These are phyloP conservation scores for Torymus texanus DNA, from an alignment of 2,888 invertebrate species.

Conservation along the genomic window DNA sequence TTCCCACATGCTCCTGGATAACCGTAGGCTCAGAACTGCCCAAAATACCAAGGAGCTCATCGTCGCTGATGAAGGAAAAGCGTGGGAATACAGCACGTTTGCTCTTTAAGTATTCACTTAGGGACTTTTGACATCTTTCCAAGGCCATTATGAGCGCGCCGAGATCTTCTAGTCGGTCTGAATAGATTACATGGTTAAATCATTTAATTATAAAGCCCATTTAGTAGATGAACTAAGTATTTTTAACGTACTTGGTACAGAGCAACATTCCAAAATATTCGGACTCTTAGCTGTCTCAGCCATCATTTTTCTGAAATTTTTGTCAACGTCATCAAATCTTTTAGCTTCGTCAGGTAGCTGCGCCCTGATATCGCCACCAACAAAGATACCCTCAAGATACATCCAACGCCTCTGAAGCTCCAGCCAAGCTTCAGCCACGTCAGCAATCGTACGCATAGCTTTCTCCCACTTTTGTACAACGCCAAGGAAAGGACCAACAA, in stretches of 20 bases:
- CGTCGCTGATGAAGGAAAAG: constrained; percentile 96
- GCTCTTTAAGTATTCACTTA: constrained; percentile 92
- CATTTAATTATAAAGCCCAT: too few relatives aligned
- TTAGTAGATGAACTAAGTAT: too few relatives aligned
- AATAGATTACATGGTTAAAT: not conserved
- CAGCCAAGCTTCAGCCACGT: constrained; percentile 92
- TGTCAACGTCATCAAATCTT: constrained; percentile 93
- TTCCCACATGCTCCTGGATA: constrained; percentile 95
- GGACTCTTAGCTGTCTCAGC: constrained; percentile 87
- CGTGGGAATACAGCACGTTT: constrained; percentile 92
- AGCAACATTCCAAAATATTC: constrained; percentile 88
- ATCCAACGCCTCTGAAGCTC: constrained; percentile 93
- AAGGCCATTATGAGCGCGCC: constrained; percentile 84
- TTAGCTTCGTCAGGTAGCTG: constrained; percentile 93
- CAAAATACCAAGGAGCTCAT: constrained; percentile 91
- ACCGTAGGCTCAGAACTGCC: constrained; percentile 89
- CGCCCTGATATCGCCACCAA: constrained; percentile 90
- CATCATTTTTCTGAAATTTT: constrained; percentile 89
- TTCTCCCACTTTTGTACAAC: constrained; percentile 92
- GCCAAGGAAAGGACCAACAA: constrained; percentile 90
- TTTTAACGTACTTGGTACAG: constrained; percentile 73
- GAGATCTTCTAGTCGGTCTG: constrained; percentile 86
- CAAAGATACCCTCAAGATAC: constrained; percentile 93
- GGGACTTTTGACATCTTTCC: constrained; percentile 93
- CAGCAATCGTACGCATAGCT: constrained; percentile 85